These are phyloP conservation scores for Pyrrhia umbra DNA, from an alignment of 2,888 invertebrate species.

Conservation along the genomic window DNA sequence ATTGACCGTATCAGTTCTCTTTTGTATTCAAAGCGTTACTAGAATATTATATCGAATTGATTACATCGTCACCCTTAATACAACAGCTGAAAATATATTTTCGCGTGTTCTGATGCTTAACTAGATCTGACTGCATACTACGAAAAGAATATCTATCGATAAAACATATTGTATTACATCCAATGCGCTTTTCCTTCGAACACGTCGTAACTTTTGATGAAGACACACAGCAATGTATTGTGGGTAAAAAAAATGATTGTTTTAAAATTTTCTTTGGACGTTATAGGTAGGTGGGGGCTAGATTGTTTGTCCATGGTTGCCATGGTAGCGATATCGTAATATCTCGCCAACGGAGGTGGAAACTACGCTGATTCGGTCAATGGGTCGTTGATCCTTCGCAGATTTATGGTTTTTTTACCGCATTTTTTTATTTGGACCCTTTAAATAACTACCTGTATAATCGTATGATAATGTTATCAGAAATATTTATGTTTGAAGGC, in stretches of 20 bases:
- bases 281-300: conserved; percentile 39
- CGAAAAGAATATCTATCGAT: conserved; percentile 17
- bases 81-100: conserved; percentile 50
- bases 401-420: conserved; percentile 63
- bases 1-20: conserved; percentile 21
- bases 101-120: conserved; percentile 43
- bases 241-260: neutral
- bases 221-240: conserved; percentile 27
- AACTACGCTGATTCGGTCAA: conserved; percentile 78
- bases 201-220: fast-evolving
- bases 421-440: conserved; percentile 30
- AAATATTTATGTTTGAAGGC: conserved; percentile 25
- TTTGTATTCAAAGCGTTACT: conserved; percentile 25
- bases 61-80: conserved; percentile 49
- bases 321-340: conserved; percentile 82
- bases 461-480: conserved; percentile 33
- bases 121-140: conserved; percentile 25
- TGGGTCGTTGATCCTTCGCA: conserved; percentile 80
- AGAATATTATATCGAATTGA: conserved; percentile 39
- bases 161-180: neutral
- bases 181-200: conserved; percentile 4
- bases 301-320: conserved; percentile 77
- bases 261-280: neutral
- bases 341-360: conserved; percentile 74
- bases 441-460: conserved; percentile 36